Conservation (phyloP, 2,113 vertebrate species). For the Marcusenius ussheri region DNA sequence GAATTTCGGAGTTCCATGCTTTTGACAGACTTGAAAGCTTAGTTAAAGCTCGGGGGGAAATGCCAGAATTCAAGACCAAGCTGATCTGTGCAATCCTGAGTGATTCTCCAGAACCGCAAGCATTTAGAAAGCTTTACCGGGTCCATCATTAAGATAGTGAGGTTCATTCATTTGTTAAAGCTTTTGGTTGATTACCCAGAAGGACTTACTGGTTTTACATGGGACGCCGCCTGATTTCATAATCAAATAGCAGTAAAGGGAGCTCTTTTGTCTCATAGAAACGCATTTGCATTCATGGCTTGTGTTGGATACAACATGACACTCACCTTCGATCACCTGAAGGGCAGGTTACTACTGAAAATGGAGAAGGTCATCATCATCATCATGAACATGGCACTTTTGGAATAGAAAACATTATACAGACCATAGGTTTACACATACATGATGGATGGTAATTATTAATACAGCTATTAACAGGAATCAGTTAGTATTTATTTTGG, state of each 20-base stretch:
- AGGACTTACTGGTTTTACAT: neutral
- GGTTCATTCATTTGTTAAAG: neutral
- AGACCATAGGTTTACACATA: neutral
- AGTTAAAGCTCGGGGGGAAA: neutral
- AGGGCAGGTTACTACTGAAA: neutral
- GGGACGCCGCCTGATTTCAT: slow-evolving; percentile 2
- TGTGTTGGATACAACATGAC: neutral
- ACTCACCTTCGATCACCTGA: neutral
- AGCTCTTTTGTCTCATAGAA: neutral
- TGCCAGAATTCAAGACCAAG: neutral
- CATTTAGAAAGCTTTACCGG: neutral
- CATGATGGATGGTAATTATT: neutral
- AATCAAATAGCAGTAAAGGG: slow-evolving; percentile 3
- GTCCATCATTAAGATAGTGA: neutral
- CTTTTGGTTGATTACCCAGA: neutral
- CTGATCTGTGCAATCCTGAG: neutral
- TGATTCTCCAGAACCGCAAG: neutral
- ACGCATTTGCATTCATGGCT: slow-evolving; percentile 4
- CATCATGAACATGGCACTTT: neutral
- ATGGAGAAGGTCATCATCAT: neutral
- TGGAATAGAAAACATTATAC: neutral
- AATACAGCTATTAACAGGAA: neutral
- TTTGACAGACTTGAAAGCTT: neutral
- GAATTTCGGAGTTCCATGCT: neutral
- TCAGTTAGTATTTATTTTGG: neutral